phyloP scores from a whole-genome alignment of 2,797 vertebrate species.

The Sebastes glaucus region DNA sequence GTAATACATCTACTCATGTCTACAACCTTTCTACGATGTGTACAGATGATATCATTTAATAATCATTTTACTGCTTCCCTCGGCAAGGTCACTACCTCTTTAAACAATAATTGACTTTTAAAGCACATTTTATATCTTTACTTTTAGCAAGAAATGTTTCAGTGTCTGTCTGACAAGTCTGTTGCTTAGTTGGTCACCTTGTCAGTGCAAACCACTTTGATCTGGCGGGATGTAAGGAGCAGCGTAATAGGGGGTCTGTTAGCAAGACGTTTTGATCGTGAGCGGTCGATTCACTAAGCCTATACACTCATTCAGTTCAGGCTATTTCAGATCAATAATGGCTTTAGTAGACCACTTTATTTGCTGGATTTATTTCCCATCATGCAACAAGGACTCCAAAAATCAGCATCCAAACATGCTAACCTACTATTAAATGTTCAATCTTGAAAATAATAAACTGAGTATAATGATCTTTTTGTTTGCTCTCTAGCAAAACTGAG shows the following conservation, averaged over 20 bases:
- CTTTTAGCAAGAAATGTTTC: neutral
- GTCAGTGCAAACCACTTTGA: neutral
- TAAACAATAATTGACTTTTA: slow-evolving; percentile 8
- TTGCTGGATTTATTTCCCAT: neutral
- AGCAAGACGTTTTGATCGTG: neutral
- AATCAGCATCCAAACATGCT: neutral
- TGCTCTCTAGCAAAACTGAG: neutral
- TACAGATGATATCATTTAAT: slow-evolving; percentile 9
- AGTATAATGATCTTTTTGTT: slow-evolving; percentile 13
- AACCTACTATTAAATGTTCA: neutral
- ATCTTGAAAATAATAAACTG: neutral
- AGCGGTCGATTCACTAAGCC: neutral
- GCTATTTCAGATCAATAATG: neutral
- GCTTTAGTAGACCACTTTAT: neutral
- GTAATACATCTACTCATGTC: neutral
- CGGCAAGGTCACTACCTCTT: neutral
- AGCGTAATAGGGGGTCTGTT: neutral
- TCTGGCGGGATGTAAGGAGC: neutral
- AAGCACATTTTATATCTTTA: neutral
- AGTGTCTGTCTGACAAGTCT: neutral
- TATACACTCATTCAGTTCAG: neutral
- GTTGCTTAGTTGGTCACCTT: neutral
- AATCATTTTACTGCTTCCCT: neutral
- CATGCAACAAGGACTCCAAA: neutral
- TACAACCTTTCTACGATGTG: slow-evolving; percentile 2